Conservation (phyloP, 2,888 invertebrate species). For the Orgyia antiqua region DNA sequence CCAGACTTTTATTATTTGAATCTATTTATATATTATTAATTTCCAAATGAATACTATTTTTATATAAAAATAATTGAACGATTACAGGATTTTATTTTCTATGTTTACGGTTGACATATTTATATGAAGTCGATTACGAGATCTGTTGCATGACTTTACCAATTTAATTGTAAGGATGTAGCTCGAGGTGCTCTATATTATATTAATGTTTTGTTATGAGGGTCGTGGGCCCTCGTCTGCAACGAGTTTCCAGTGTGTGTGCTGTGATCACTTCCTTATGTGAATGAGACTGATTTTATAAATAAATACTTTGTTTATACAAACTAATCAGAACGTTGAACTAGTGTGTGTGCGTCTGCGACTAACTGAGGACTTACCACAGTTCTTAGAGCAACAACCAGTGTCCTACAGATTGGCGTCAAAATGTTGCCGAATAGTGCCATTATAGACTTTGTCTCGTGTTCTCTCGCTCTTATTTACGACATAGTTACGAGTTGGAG, state of each 20-base stretch:
- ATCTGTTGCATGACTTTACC: slow-evolving; percentile 60
- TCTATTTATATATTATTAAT: too few relatives aligned
- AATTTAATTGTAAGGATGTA: slow-evolving; percentile 62
- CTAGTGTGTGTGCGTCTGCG: slow-evolving; percentile 22
- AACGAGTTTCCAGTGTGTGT: slow-evolving; percentile 75
- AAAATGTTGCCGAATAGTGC: too few relatives aligned
- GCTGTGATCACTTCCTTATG: slow-evolving; percentile 78
- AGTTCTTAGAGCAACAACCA: too few relatives aligned
- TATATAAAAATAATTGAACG: too few relatives aligned
- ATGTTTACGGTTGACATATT: slow-evolving; percentile 51
- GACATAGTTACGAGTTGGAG: too few relatives aligned
- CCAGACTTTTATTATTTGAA: too few relatives aligned
- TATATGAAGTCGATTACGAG: slow-evolving; percentile 40
- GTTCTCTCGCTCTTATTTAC: too few relatives aligned
- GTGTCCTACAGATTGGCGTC: too few relatives aligned
- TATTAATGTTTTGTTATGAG: slow-evolving; percentile 63
- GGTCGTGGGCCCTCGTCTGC: slow-evolving; percentile 66
- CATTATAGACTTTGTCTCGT: too few relatives aligned
- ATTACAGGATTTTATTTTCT: slow-evolving; percentile 16
- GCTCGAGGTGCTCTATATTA: slow-evolving; percentile 68
- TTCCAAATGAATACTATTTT: too few relatives aligned
- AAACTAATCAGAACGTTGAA: slow-evolving; percentile 53
- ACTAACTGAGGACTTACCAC: neutral
- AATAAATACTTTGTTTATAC: slow-evolving; percentile 67
- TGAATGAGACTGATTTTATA: slow-evolving; percentile 78